Base-by-base conservation (phyloP, 2,797 vertebrate genomes). In the Sibirionetta formosa region DNA sequence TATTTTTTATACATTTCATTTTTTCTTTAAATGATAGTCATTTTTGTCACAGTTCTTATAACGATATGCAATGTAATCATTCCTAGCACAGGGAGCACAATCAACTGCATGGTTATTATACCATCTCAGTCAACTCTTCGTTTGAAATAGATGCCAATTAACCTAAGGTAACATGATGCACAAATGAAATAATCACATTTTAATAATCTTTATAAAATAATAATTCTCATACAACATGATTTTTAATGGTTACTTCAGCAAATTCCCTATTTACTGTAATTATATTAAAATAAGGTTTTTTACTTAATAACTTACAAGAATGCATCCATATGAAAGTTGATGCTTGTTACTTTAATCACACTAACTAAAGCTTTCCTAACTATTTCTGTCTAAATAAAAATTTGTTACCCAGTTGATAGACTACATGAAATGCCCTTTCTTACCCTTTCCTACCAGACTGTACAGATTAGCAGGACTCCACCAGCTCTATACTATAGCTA, bases 131-230 rank as follows among this genome's bases (percentile, higher is more conserved):
- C 35, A 91, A 75, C 68, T 48, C 48, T 73, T 86, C 82, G 72
- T 93, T 76, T 86, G 22, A 76, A 94, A 91, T 83, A 91, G 91
- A 79, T 53, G 17, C 46, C 66, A 84, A 82, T 82, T 94, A 95
- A 94, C 77, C 40, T 82, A 70, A 93, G 73, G 35, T 91, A 86
- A 51, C 14, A 27, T 27, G 65, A 50, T 48, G 18, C n/a, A 48
- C 61, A 81, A 69, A 84, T 83, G 4, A 88, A 91, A 75, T 65
- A 68, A 86, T 27, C 75, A 31, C 56, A 73, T 33, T 15, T 38
- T 58, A 72, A 64, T 58, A 72, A 40, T 65, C 57, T 88, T 81
- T 18, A 40, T 72, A 24, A 78, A 94, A 64, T 9, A 83, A 44
- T 58, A 51, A 61, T 56, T 81, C 10, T 48, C 50, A 63, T 44